Evolutionary conservation across 2,113 vertebrate genomes (phyloP), one percentile per base, ranked within the genome.

Genomic region (Syngnathus floridae): DNA sequence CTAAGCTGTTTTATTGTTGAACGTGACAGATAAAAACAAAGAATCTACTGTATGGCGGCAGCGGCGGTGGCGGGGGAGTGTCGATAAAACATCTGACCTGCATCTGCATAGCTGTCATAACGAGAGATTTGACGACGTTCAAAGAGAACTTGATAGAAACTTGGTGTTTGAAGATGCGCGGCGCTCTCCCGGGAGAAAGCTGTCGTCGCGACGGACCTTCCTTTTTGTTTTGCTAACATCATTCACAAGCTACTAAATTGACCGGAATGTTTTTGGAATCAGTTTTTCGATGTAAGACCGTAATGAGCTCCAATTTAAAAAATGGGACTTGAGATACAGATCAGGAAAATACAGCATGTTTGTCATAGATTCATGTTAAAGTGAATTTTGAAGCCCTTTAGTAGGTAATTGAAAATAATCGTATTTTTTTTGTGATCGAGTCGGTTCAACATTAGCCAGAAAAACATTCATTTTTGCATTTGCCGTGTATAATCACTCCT

Each of bases 291-390:
- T 80, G 81, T 75, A 81, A 84, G 83, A 59, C 19, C 72, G 78
- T 87, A 88, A 89, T 84, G 81, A 88, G 82, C 66, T 67, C 76
- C 82, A 87, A 85, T 87, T 86, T 87, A 81, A 83, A 31, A 81
- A 83, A 63, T 62, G 65, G 78, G 75, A 67, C 76, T 67, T 61
- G 10, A 40, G 6, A 40, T 41, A 31, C 26, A 31, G 26, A 41
- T 21, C 36, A 14, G 12, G 9, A 60, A 41, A 60, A 38, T 21
- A 21, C 36, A 76, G 71, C 19, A 21, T 75, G 19, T 54, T 54
- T 11, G 52, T 14, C 22, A 55, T 55, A 26, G 6, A 14, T 55
- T 26, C 22, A 55, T 26, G 31, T 2, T 14, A 55, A 31, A 14
- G 9, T 13, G 52, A 31, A 54, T 22, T 22, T 26, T 54, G 43